A percentile compares a stretch with the other conserved stretches of the same genome.
phyloP scores from a whole-genome alignment of 1,140 invertebrate genomes.

The Drosophila busckii region DNA sequence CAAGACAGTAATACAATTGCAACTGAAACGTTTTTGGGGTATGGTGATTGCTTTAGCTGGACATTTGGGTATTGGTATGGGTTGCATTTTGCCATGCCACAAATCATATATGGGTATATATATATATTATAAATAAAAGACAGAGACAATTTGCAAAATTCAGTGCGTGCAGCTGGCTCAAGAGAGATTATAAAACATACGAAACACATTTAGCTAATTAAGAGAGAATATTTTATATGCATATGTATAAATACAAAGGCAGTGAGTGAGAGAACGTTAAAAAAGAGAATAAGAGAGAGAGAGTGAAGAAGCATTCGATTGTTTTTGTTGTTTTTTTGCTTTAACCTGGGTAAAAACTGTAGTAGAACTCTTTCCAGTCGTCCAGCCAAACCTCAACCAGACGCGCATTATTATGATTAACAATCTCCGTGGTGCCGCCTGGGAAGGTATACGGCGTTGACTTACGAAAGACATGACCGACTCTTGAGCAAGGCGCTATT shows the following conservation, averaged over 20 bases:
- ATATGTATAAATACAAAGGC: slow-evolving; percentile 30
- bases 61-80: slow-evolving; percentile 11
- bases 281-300: slow-evolving; percentile 34
- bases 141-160: slow-evolving; percentile 61
- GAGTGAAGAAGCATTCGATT: slow-evolving; percentile 41
- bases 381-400: slow-evolving; percentile 98
- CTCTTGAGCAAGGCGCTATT: slow-evolving; percentile 94
- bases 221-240: no score
- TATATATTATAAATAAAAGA: slow-evolving; percentile 14
- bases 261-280: slow-evolving; percentile 8
- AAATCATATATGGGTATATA: slow-evolving; percentile 53
- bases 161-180: slow-evolving; percentile 57
- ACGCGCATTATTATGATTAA: slow-evolving; percentile 98
- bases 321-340: slow-evolving; percentile 14
- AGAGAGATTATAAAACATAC: slow-evolving; percentile 43
- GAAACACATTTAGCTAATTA: slow-evolving; percentile 59
- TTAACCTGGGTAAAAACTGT: slow-evolving; percentile 97
- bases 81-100: slow-evolving; percentile 53
- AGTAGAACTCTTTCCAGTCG: slow-evolving; percentile 99
- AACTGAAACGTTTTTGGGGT: slow-evolving; percentile 38
- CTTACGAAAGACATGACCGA: slow-evolving; percentile 98
- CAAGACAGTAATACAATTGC: slow-evolving; percentile 28
- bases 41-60: slow-evolving; percentile 44
- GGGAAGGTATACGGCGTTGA: slow-evolving; percentile 99
- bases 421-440: slow-evolving; percentile 97